Evolutionary conservation across 2,113 vertebrate species (phyloP).

Genomic region (Gyps fulvus): DNA sequence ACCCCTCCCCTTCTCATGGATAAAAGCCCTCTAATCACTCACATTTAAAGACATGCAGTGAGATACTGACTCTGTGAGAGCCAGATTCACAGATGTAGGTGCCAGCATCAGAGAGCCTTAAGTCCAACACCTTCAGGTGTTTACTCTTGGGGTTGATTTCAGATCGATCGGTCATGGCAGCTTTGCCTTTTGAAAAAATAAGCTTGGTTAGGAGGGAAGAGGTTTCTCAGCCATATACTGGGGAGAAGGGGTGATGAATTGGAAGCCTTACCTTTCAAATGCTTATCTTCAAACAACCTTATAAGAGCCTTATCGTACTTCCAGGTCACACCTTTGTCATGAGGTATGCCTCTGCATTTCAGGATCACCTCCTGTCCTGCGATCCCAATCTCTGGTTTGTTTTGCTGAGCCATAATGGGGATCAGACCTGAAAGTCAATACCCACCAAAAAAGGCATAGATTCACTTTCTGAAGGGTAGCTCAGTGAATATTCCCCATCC

Average conservation of each 20-base stretch:
- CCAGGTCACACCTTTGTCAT: rapidly evolving
- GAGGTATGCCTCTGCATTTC: background rate
- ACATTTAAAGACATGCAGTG: constrained; percentile 58
- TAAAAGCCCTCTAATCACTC: background rate
- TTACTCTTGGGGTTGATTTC: background rate
- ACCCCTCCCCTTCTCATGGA: background rate
- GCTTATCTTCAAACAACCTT: rapidly evolving
- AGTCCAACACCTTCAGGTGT: background rate
- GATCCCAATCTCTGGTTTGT: background rate
- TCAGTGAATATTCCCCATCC: background rate
- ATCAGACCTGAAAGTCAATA: constrained; percentile 32
- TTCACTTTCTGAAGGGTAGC: background rate
- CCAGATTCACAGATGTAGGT: constrained; percentile 47
- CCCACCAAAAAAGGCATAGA: background rate
- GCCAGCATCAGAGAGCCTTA: background rate
- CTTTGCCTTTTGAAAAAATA: background rate
- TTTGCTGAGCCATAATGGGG: background rate
- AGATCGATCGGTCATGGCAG: rapidly evolving
- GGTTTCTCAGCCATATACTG: background rate
- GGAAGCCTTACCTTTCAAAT: background rate
- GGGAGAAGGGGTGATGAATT: background rate
- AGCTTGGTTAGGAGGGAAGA: background rate
- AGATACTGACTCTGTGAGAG: background rate
- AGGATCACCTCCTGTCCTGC: background rate
- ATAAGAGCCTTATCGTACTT: background rate